Evolutionary conservation across 2,888 invertebrate species (phyloP).

Genomic region (Tiliacea aurago): DNA sequence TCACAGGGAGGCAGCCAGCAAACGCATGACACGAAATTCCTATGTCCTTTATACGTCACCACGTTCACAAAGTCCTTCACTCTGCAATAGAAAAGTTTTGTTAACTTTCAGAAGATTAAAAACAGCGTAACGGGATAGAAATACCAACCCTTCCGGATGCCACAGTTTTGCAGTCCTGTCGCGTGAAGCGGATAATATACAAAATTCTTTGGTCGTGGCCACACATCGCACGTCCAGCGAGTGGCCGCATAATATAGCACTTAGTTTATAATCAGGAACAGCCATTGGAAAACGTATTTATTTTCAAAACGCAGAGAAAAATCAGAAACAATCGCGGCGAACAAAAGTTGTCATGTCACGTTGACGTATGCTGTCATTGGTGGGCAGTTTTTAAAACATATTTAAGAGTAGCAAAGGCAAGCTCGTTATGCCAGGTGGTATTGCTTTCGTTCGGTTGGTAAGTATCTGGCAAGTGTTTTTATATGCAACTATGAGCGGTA

Average conservation of each 20-base stretch:
- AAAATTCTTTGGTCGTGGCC: constrained; percentile 91
- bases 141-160: constrained; percentile 93
- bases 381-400: constrained; percentile 1
- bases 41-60: constrained; percentile 94
- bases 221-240: constrained; percentile 96
- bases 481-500: neutral
- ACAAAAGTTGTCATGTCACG: constrained; percentile 84
- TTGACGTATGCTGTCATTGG: constrained; percentile 62
- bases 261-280: constrained; percentile 93
- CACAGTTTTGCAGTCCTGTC: constrained; percentile 97
- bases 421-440: accelerated
- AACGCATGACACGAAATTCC: constrained; percentile 96
- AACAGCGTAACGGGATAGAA: constrained; percentile 35
- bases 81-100: constrained; percentile 78
- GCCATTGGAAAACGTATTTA: constrained; percentile 79
- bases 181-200: constrained; percentile 96
- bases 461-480: neutral
- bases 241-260: constrained; percentile 94
- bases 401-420: constrained; percentile 20
- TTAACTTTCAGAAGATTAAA: constrained; percentile 29
- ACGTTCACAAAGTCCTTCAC: constrained; percentile 91
- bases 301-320: constrained; percentile 64
- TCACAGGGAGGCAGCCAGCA: constrained; percentile 93
- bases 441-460: constrained; percentile 17
- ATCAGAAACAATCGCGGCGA: constrained; percentile 73